Base-by-base conservation (phyloP, 2,888 invertebrate genomes). In the Lasioglossum figueresi region DNA sequence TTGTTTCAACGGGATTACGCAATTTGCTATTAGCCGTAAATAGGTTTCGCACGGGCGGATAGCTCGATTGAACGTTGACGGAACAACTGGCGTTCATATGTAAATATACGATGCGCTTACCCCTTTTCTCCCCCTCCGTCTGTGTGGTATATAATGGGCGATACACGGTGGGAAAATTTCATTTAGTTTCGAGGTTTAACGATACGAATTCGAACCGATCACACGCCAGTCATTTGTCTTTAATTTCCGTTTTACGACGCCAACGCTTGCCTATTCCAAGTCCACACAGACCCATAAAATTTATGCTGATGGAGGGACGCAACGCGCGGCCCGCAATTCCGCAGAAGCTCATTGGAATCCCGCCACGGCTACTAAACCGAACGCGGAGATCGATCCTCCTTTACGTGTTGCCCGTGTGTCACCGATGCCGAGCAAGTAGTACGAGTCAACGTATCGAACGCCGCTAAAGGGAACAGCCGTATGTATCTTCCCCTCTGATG, bases 191-290 rank as follows among this genome's bases (percentile, higher is more conserved):
- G 59, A 74, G 37, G 74, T 76, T 79, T 66, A 5, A 37, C 52
- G n/a, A 45, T 40, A 72, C 72, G 56, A 83, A 72, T 59, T 43
- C 56, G 40, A 70, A 37, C 56, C 56, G 34, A 34, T n/a, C 63
- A n/a, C 40, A 12, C 27, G 12, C 16, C 48, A 23, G 43, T 48
- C 16, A 16, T 37, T 31, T 23, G 56, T 45, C 77, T 37, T 34
- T 63, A 45, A 76, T 76, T 70, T 70, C 59, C 70, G 40, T 82
- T 82, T 71, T 37, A 63, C 80, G 59, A 48, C 70, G 45, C 40
- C 31, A 43, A 70, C 76, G 66, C 45, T 37, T 12, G 45, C 27
- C 2, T 31, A 45, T 37, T 23, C 31, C 27, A 16, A 52, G 34
- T 31, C 23, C 27, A 40, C 40, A 23, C 34, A 23, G 14, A 40